phyloP scores from a whole-genome alignment of 53 echinoderm and acorn worm genomes.

The Echinometra lucunter region DNA sequence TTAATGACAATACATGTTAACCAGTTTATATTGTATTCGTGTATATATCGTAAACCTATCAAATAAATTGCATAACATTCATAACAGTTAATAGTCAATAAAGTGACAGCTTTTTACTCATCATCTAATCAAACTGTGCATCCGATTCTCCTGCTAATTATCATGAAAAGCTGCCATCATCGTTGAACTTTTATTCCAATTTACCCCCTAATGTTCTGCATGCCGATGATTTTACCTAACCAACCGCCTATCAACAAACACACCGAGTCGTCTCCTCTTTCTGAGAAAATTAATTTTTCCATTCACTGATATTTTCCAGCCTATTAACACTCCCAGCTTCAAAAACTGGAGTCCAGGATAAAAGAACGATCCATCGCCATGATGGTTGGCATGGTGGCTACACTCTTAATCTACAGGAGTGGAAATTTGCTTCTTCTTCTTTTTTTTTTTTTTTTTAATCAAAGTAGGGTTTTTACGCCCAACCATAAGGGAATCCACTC shows the following conservation, averaged over 20 bases:
- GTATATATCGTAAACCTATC: too few species aligned
- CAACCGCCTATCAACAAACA: not conserved
- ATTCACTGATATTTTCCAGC: not conserved
- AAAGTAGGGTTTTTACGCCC: too few species aligned
- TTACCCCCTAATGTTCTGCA: not conserved
- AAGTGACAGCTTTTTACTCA: not conserved
- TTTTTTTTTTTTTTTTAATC: too few species aligned
- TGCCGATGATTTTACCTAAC: not conserved
- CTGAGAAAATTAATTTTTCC: not conserved
- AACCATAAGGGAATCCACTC: too few species aligned
- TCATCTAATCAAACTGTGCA: not conserved
- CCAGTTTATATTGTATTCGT: too few species aligned
- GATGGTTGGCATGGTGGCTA: not conserved
- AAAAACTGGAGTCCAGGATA: not conserved
- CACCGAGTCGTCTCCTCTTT: not conserved
- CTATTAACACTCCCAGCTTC: not conserved
- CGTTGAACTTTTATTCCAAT: not conserved
- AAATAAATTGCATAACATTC: too few species aligned
- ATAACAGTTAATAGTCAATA: too few species aligned
- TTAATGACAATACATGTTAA: too few species aligned
- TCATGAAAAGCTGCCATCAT: not conserved
- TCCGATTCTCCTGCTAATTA: not conserved
- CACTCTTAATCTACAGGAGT: too few species aligned
- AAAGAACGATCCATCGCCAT: not conserved
- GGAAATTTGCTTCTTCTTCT: too few species aligned